Base-by-base conservation (phyloP, 23 tunicate species). In the Aplidium turbinatum region DNA sequence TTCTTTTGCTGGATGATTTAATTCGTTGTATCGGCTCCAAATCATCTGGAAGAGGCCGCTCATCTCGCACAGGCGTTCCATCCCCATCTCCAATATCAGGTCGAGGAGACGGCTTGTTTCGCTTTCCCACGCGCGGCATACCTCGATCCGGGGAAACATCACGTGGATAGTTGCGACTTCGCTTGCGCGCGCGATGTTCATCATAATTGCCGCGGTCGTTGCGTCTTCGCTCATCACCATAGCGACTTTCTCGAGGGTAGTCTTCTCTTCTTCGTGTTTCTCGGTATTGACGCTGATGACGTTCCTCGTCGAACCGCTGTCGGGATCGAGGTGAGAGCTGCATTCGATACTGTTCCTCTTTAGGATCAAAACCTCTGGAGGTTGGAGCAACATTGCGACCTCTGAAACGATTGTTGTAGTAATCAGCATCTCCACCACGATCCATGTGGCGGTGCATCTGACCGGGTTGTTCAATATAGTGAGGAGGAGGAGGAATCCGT, bases 31-130 rank as follows among this genome's bases (percentile, higher is more conserved):
- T 46, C 2, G 22, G 53, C 26, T 22, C 0, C 26, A 18, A 38
- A 7, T 81, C 87, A 4, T 81, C 87, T 24, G 87, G 87, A 1
- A 79, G 73, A 31, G 83, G 79, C 0, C 90, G 63, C 45, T 89
- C 96, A 45, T 89, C 96, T 0, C 96, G 81, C 20, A 89, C 96
- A 22, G 96, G 96, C 35, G 96, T 89, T 1, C 80, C 96, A 72
- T 89, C 96, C 1, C 89, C 96, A 16, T 89, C 89, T 1, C 62
- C 80, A 35, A n/a, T n/a, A n/a, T 52, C 55, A 25, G 75, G 50
- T 0, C n/a, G 48, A 31, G 76, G 76, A 33, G 76, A 31, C 19
- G 32, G 57, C 4, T 28, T 64, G 24, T 47, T 69, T 42, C 38
- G 38, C 51, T 54, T 75, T 0, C 48, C 18, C 57, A 31, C 22